A percentile compares a stretch with the other conserved stretches of the same genome.
phyloP scores from a whole-genome alignment of 1,140 invertebrate species.

The Phocides pigmalion region DNA sequence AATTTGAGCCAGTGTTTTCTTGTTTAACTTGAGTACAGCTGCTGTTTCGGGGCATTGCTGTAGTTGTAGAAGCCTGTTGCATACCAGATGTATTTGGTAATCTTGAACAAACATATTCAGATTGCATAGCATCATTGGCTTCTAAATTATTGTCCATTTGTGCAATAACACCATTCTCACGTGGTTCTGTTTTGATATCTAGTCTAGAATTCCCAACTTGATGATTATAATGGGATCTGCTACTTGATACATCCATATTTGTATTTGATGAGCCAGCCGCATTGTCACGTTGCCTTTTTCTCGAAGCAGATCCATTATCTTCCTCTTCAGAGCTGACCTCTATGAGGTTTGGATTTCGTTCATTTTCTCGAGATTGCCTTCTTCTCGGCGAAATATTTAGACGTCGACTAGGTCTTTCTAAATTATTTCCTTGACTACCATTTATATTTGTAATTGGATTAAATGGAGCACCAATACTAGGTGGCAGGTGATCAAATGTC shows the following conservation, averaged over 20 bases:
- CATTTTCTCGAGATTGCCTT: conserved; percentile 68
- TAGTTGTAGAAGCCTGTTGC: conserved; percentile 24
- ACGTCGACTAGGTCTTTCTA: conserved; percentile 72
- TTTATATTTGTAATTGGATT: conserved; percentile 39
- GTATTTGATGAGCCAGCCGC: conserved; percentile 35
- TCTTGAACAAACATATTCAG: conserved; percentile 22
- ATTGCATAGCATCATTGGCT: not conserved
- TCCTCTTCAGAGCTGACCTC: conserved; percentile 82
- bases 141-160: conserved; percentile 23
- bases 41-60: conserved; percentile 8
- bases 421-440: conserved; percentile 37
- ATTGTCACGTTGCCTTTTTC: conserved; percentile 60
- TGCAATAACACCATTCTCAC: conserved; percentile 34
- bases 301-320: conserved; percentile 62
- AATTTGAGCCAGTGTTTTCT: conserved; percentile 38
- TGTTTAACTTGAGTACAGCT: conserved; percentile 46
- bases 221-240: conserved; percentile 23
- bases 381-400: conserved; percentile 75
- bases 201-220: conserved; percentile 40
- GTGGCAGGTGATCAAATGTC: conserved; percentile 48
- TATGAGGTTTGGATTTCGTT: conserved; percentile 60
- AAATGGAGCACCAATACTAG: conserved; percentile 41
- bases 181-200: conserved; percentile 63
- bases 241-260: conserved; percentile 36
- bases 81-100: conserved; percentile 24